phyloP scores from a whole-genome alignment of 2,113 vertebrate species.

The Lynx canadensis region DNA sequence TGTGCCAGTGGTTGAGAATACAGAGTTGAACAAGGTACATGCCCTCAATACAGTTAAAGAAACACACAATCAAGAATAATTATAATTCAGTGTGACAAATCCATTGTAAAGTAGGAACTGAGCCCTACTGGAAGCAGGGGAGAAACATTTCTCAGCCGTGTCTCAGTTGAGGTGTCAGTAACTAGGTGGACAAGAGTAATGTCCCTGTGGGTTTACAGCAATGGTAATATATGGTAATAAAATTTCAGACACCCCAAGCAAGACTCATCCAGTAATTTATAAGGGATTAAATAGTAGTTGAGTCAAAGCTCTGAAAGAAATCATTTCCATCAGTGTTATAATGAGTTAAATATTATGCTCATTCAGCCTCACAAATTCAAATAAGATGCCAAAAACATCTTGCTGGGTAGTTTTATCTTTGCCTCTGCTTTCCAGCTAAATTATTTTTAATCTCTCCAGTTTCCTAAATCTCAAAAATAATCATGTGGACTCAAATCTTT shows the following conservation, averaged over 20 bases:
- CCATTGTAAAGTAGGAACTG: background rate
- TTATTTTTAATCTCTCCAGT: background rate
- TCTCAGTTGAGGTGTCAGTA: background rate
- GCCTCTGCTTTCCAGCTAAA: background rate
- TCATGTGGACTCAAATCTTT: background rate
- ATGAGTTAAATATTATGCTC: background rate
- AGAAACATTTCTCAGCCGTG: background rate
- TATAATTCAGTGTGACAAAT: background rate
- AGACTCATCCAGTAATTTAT: background rate
- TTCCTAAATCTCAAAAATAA: conserved; percentile 4
- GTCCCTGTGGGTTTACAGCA: background rate
- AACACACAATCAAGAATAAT: background rate
- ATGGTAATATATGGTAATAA: background rate
- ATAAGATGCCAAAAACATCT: background rate
- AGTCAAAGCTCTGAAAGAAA: background rate
- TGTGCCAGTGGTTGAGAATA: background rate
- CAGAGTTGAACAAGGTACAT: background rate
- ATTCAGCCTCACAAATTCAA: background rate
- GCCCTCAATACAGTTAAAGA: background rate
- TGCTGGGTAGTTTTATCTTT: background rate
- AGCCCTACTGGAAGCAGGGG: background rate
- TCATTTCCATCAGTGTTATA: background rate
- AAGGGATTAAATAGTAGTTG: background rate
- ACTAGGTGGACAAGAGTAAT: background rate
- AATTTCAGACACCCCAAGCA: fast-evolving